Conservation (phyloP, 2,888 invertebrate species). For the Tipula confusa region DNA sequence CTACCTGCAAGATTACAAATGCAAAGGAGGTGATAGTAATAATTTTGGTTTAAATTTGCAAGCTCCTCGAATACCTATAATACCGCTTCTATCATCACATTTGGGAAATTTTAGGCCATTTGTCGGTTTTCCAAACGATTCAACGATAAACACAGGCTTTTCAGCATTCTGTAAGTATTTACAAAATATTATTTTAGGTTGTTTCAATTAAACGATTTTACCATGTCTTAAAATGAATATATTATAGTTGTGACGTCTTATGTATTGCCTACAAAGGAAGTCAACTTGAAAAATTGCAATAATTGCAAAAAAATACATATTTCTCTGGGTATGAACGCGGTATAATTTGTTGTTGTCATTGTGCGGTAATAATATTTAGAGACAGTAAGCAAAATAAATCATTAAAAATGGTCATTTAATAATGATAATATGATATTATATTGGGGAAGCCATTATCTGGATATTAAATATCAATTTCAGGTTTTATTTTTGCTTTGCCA, state of each 20-base stretch:
- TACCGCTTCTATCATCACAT: slow-evolving; percentile 29
- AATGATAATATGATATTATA: not conserved
- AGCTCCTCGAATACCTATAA: not conserved
- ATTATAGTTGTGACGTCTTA: no score
- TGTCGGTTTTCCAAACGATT: slow-evolving; percentile 43
- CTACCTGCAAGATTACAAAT: not conserved
- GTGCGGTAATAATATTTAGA: not conserved
- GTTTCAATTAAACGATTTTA: no score
- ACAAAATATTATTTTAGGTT: no score
- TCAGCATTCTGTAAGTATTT: slow-evolving; percentile 49
- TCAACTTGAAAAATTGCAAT: slow-evolving; percentile 3
- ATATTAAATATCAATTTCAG: slow-evolving; percentile 28
- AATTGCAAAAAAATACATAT: not conserved
- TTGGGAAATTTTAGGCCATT: slow-evolving; percentile 32
- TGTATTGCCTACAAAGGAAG: not conserved
- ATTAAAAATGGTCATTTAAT: not conserved
- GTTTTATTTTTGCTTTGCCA: not conserved
- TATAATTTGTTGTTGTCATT: not conserved
- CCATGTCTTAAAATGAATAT: not conserved
- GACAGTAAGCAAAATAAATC: not conserved
- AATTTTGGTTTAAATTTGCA: slow-evolving; percentile 27
- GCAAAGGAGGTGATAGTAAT: not conserved
- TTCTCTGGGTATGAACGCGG: not conserved
- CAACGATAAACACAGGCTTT: slow-evolving; percentile 47
- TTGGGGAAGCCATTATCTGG: slow-evolving; percentile 13